These are phyloP conservation scores for Limonius californicus DNA, from an alignment of 1,140 invertebrate genomes.

Conservation along the genomic window DNA sequence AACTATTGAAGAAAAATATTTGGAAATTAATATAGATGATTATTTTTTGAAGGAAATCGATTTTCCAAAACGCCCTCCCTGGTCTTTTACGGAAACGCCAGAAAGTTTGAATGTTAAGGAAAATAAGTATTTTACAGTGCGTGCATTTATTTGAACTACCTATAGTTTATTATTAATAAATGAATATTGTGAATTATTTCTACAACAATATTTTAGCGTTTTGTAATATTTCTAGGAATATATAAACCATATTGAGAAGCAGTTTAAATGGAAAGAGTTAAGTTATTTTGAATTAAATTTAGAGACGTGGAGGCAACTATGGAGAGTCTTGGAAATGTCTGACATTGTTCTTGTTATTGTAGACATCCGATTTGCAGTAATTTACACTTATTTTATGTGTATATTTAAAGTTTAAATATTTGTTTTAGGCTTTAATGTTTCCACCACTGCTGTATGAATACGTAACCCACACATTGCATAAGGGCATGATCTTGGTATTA, in stretches of 20 bases:
- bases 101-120: constrained; percentile 70
- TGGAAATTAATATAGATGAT: constrained; percentile 67
- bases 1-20: constrained; percentile 52
- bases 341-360: constrained; percentile 95
- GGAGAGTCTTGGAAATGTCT: constrained; percentile 95
- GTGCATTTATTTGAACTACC: constrained; percentile 24
- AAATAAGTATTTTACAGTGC: constrained; percentile 71
- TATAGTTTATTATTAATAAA: neutral
- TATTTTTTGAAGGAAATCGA: constrained; percentile 71
- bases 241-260: constrained; percentile 35
- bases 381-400: constrained; percentile 9
- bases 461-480: constrained; percentile 67
- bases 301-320: constrained; percentile 97
- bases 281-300: constrained; percentile 82
- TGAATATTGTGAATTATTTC: too few relatives aligned
- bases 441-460: constrained; percentile 85
- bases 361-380: constrained; percentile 57
- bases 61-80: constrained; percentile 79
- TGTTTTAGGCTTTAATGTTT: constrained; percentile 70
- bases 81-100: constrained; percentile 70
- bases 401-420: neutral
- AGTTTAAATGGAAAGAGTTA: constrained; percentile 36
- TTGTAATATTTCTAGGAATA: constrained; percentile 35
- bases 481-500: constrained; percentile 81
- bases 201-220: too few relatives aligned